A percentile compares a stretch with the other conserved stretches of the same genome.
phyloP scores from a whole-genome alignment of 2,888 invertebrate species.

The Mactromeris polynyma region DNA sequence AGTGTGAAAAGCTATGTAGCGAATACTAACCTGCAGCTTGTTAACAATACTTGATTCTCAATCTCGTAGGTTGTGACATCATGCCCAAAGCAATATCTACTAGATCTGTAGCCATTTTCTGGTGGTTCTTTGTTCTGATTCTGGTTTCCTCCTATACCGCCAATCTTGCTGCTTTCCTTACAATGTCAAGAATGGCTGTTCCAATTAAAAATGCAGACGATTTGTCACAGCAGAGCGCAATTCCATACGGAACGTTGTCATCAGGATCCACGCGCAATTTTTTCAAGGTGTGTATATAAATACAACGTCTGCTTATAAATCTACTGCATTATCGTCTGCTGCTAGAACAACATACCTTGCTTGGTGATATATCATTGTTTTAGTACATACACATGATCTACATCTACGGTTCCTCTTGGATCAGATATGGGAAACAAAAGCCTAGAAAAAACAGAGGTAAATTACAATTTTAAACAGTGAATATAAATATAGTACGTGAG shows the following conservation, averaged over 20 bases:
- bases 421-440: no score
- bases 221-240: slow-evolving; percentile 96
- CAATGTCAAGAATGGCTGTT: slow-evolving; percentile 97
- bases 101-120: slow-evolving; percentile 95
- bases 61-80: slow-evolving; percentile 73
- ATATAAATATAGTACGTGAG: no score
- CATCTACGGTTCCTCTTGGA: no score
- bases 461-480: neutral
- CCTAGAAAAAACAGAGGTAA: neutral
- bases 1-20: slow-evolving; percentile 17
- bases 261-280: slow-evolving; percentile 99
- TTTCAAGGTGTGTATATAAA: slow-evolving; percentile 89
- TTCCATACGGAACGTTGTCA: slow-evolving; percentile 97
- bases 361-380: no score
- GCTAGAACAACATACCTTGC: no score
- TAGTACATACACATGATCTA: no score
- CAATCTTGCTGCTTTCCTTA: slow-evolving; percentile 98
- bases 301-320: no score
- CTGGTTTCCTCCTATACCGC: slow-evolving; percentile 99
- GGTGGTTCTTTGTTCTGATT: slow-evolving; percentile 99
- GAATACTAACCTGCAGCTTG: slow-evolving; percentile 37
- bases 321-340: no score
- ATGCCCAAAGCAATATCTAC: slow-evolving; percentile 91
- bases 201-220: slow-evolving; percentile 98
- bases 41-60: slow-evolving; percentile 36